phyloP scores from a whole-genome alignment of 2,888 invertebrate genomes.

The Cerastis rubricosa region DNA sequence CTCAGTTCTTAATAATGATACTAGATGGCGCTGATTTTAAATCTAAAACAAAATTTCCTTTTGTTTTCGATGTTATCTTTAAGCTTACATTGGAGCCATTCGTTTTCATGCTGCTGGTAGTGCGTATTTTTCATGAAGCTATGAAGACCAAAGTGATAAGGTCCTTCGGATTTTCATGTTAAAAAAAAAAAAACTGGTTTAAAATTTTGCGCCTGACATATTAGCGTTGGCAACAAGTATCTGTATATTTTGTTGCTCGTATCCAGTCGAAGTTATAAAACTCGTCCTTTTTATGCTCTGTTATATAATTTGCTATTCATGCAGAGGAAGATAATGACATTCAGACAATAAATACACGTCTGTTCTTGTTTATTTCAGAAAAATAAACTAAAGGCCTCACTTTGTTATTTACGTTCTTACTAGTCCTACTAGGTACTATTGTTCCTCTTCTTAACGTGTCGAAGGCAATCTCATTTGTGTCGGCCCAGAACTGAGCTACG shows the following conservation, averaged over 20 bases:
- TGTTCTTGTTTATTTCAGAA: neutral
- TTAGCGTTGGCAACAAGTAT: conserved; percentile 13
- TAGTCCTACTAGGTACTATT: no score
- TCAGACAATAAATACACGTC: no score
- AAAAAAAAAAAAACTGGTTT: neutral
- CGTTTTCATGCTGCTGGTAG: neutral
- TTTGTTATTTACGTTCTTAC: neutral
- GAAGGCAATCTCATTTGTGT: no score
- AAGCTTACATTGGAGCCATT: neutral
- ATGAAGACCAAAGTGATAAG: neutral
- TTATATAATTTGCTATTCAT: neutral
- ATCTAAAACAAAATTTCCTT: accelerated
- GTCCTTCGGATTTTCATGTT: neutral
- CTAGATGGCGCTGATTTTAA: conserved; percentile 22
- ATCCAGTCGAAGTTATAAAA: neutral
- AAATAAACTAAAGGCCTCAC: neutral
- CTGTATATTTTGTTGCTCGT: neutral
- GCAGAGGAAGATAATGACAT: neutral
- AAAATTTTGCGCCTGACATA: neutral
- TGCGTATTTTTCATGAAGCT: neutral
- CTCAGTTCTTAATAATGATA: accelerated
- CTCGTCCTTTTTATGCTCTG: no score
- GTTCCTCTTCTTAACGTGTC: no score
- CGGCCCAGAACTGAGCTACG: neutral
- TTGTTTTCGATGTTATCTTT: neutral